Conservation (phyloP, 1,140 invertebrate species). For the Drosophila sturtevanti region DNA sequence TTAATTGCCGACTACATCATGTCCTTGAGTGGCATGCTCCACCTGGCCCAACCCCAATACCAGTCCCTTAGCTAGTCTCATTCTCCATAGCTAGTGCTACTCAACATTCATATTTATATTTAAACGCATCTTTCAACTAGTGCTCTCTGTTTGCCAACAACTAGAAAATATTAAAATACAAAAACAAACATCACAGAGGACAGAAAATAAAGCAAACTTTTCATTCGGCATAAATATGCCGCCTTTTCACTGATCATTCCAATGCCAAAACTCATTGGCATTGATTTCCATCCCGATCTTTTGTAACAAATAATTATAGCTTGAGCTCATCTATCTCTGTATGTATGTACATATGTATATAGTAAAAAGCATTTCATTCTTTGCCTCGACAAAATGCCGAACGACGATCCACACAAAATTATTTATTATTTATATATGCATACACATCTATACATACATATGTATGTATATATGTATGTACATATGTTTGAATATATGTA, state of each 20-base stretch:
- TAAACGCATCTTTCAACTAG: conserved; percentile 61
- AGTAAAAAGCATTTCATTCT: no score
- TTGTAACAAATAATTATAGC: no score
- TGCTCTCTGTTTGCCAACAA: conserved; percentile 22
- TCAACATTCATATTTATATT: conserved; percentile 55
- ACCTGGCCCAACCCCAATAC: not conserved
- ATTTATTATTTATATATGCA: no score
- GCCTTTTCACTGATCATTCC: not conserved
- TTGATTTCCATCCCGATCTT: not conserved
- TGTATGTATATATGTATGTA: no score
- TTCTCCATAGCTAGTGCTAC: not conserved
- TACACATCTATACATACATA: no score
- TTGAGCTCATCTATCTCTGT: no score
- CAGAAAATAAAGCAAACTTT: not conserved
- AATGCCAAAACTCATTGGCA: not conserved
- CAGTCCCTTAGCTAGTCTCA: not conserved
- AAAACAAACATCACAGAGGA: not conserved
- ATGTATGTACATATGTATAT: no score
- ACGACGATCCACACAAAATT: no score
- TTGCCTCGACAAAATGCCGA: no score
- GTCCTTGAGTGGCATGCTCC: conserved; percentile 35
- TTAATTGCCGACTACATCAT: conserved; percentile 51
- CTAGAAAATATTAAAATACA: not conserved
- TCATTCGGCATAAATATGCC: not conserved
- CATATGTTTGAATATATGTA: no score